A percentile compares a stretch with the other conserved stretches of the same genome.
Evolutionary conservation across 2,113 vertebrate genomes (phyloP).

Genomic region (Circaetus cinerascens): DNA sequence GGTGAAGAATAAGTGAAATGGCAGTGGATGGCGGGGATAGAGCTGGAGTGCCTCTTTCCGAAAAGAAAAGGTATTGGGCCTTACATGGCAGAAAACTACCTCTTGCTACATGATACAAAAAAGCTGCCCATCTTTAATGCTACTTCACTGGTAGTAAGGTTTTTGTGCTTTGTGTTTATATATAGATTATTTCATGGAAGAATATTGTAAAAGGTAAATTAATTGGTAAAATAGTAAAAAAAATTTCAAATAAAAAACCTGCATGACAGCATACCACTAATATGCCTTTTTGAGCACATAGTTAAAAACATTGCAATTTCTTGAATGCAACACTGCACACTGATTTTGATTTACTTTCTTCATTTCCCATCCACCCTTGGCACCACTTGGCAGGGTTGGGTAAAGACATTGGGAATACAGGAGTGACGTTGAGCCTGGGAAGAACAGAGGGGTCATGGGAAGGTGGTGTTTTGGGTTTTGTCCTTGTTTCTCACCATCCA

Average conservation of each 20-base stretch:
- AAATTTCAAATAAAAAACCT: not conserved
- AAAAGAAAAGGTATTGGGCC: not conserved
- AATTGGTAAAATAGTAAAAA: not conserved
- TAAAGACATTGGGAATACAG: not conserved
- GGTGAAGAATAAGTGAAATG: not conserved
- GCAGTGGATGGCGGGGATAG: not conserved
- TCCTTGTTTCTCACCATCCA: not conserved
- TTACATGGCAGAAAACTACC: not conserved
- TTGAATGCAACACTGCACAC: not conserved
- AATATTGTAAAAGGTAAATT: not conserved
- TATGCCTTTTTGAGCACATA: not conserved
- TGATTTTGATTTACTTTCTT: not conserved
- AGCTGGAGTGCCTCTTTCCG: not conserved
- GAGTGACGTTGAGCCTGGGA: not conserved
- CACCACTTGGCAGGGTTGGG: not conserved
- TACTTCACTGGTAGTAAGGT: not conserved
- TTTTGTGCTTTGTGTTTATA: not conserved
- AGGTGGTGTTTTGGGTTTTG: fast-evolving
- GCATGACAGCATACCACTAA: not conserved
- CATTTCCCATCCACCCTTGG: not conserved
- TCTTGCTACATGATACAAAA: not conserved
- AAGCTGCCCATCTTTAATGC: not conserved
- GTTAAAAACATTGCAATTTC: not conserved
- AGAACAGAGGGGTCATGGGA: fast-evolving
- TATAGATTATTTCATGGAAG: not conserved